phyloP scores from a whole-genome alignment of 1,140 invertebrate genomes.

The Euglossa dilemma region DNA sequence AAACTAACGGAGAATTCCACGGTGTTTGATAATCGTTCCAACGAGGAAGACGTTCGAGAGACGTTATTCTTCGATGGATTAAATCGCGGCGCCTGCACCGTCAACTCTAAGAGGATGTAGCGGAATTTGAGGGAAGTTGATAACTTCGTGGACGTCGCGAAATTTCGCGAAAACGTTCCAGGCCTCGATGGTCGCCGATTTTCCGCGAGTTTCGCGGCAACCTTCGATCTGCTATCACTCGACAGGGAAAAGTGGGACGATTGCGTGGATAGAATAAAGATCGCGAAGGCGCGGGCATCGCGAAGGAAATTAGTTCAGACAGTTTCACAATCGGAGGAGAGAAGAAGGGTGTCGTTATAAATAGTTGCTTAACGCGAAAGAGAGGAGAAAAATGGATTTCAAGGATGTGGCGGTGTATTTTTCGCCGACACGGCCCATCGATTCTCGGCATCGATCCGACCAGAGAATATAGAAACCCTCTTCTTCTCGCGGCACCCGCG shows the following conservation, averaged over 20 bases:
- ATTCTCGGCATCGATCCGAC: neutral
- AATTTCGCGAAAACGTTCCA: neutral
- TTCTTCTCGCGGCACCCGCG: neutral
- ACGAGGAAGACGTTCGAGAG: too few species aligned
- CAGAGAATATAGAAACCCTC: neutral
- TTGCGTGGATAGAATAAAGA: neutral
- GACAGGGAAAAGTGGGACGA: neutral
- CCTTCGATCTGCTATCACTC: constrained; percentile 17
- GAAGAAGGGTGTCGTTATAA: constrained; percentile 44
- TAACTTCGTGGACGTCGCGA: neutral
- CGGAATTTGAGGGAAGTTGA: neutral
- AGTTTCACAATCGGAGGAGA: constrained; percentile 1
- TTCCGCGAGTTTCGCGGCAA: neutral
- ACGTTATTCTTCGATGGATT: too few species aligned
- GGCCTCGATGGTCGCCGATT: neutral
- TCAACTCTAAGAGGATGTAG: neutral
- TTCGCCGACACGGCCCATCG: neutral
- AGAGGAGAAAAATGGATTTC: constrained; percentile 15
- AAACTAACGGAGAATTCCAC: too few species aligned
- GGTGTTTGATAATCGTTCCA: too few species aligned
- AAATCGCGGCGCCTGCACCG: neutral
- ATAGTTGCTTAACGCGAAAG: constrained; percentile 29
- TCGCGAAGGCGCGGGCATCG: neutral
- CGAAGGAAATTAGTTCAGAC: constrained; percentile 22
- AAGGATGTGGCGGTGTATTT: constrained; percentile 29